Conservation (phyloP, 2,797 vertebrate species). For the Rousettus madagascariensis region DNA sequence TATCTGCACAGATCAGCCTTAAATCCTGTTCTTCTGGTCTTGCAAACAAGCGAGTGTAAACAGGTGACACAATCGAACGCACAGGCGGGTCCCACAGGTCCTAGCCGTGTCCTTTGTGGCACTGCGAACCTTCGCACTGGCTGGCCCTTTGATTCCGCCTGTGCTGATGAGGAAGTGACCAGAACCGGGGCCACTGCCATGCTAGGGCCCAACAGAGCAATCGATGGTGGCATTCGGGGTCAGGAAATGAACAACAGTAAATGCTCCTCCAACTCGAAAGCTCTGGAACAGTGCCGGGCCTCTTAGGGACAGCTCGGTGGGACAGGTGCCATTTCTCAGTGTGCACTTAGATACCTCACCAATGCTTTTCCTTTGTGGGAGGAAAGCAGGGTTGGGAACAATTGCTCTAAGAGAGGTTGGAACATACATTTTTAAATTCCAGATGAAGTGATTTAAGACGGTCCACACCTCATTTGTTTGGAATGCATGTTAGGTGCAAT, state of each 20-base stretch:
- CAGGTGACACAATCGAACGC: background rate
- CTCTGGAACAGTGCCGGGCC: too few relatives aligned
- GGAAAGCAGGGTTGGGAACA: background rate
- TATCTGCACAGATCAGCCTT: background rate
- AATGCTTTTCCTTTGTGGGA: background rate
- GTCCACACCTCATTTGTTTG: too few relatives aligned
- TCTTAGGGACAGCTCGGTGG: background rate
- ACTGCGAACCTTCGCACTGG: rapidly evolving
- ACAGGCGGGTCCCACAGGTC: background rate
- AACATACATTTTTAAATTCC: too few relatives aligned
- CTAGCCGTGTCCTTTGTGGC: background rate
- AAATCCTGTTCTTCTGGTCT: background rate
- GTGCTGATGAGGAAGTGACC: background rate
- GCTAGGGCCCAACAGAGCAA: rapidly evolving
- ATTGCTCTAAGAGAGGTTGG: background rate
- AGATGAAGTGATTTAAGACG: background rate
- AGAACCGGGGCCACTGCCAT: rapidly evolving
- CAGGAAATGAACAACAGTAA: background rate
- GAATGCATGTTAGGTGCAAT: background rate
- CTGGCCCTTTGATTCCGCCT: background rate
- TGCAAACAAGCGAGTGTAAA: background rate
- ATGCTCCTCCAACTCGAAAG: background rate
- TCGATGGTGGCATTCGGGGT: rapidly evolving
- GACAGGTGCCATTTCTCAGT: rapidly evolving
- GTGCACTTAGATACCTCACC: background rate